Base-by-base conservation (phyloP, 2,797 vertebrate genomes). In the Nyctalus aviator region DNA sequence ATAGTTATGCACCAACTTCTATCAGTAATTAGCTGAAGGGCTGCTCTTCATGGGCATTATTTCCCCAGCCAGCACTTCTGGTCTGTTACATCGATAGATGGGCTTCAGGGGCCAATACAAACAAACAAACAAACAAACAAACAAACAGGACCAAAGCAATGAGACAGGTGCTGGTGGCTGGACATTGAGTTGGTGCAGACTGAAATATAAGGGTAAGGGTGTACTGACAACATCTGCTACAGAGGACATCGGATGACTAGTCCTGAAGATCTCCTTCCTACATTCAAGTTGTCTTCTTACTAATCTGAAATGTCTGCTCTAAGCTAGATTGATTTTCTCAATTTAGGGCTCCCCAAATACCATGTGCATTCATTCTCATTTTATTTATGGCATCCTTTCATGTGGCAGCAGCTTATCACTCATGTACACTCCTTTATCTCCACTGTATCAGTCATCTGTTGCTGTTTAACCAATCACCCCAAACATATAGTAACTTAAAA, bases 271-370 rank as follows among this genome's bases (percentile, higher is more conserved):
- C 44, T 46, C 21, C 76, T 48, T 82, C 27, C 32, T 81, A 53
- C 20, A 76, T 62, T 86, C 53, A 78, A 86, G 21, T 69, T 86
- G 41, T 87, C 21, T 46, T 57, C 30, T 32, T 88, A 69, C 18
- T 88, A 48, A 81, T 86, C n/a, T 77, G 84, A 95, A 95, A 84
- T 89, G 32, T 11, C 21, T 84, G 30, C 41, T 69, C 15, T 35
- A 91, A 91, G 27, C 11, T 44, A 62, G 77, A 32, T n/a, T 62
- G 27, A 30, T 86, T 95, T 91, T 72, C n/a, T 69, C 27, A 95
- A 3, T 84, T 81, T 59, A 88, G 76, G 68, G 79, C 17, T 50
- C 59, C n/a, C 37, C 27, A 76, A 68, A 27, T 76, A 81, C 14
- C 7, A 2, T 30, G 15, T 48, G 30, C 2, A 41, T 78, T 64